A percentile compares a stretch with the other conserved stretches of the same genome.
Conservation (phyloP, 2,113 vertebrate genomes). For the Oncorhynchus masou region DNA sequence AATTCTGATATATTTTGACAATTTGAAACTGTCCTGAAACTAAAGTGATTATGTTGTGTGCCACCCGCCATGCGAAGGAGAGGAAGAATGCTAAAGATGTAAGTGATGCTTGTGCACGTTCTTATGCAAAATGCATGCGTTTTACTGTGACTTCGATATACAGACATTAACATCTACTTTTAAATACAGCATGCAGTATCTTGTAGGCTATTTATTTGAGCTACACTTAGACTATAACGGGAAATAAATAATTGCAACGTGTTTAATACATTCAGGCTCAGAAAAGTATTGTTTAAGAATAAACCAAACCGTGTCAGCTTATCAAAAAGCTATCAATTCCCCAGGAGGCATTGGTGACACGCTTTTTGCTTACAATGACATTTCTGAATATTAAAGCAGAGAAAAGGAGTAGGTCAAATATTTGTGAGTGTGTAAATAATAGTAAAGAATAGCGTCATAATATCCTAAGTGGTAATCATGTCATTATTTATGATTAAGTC, state of each 20-base stretch:
- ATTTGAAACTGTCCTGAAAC: background rate
- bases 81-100: constrained; percentile 51
- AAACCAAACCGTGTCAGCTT: background rate
- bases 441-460: background rate
- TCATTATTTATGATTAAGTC: background rate
- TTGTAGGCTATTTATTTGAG: background rate
- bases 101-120: constrained; percentile 32
- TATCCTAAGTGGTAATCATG: background rate
- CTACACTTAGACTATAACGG: background rate
- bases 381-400: background rate
- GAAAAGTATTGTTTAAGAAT: background rate
- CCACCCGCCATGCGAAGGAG: constrained; percentile 40
- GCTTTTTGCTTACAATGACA: constrained; percentile 3
- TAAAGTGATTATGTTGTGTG: background rate
- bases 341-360: constrained; percentile 18
- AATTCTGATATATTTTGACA: constrained; percentile 4
- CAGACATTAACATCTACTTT: background rate
- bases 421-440: background rate
- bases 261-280: background rate
- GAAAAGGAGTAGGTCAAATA: background rate
- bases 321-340: constrained; percentile 5
- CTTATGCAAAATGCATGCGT: no score
- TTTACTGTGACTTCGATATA: no score
- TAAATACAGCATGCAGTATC: background rate
- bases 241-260: background rate